Conservation (phyloP, 2,888 invertebrate genomes). For the Notocelia uddmanniana region DNA sequence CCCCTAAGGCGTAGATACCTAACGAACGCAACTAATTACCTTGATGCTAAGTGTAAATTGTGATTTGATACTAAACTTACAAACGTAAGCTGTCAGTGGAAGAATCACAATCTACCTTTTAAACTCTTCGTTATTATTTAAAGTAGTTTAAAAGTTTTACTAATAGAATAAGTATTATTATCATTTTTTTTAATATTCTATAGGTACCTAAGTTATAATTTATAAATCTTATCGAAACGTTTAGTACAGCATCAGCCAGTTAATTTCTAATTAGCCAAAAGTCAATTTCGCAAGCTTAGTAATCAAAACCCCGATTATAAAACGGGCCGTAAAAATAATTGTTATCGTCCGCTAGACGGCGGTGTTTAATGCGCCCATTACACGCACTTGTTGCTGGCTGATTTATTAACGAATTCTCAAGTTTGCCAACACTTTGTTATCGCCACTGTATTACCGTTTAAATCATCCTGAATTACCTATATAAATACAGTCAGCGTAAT, state of each 20-base stretch:
- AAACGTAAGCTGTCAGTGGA: too few species aligned
- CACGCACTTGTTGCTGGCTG: slow-evolving; percentile 63
- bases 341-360: slow-evolving; percentile 42
- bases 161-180: too few species aligned
- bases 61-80: too few species aligned
- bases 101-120: too few species aligned
- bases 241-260: background rate
- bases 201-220: too few species aligned
- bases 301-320: slow-evolving; percentile 25
- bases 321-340: slow-evolving; percentile 39
- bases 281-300: background rate
- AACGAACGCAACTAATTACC: too few species aligned
- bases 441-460: slow-evolving; percentile 46
- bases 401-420: slow-evolving; percentile 59
- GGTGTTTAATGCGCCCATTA: slow-evolving; percentile 58
- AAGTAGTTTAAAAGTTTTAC: too few species aligned
- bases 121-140: too few species aligned
- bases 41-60: too few species aligned
- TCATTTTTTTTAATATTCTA: too few species aligned
- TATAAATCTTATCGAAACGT: too few species aligned
- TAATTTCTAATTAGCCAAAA: background rate
- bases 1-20: background rate
- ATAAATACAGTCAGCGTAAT: background rate
- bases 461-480: slow-evolving; percentile 32
- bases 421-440: slow-evolving; percentile 49